A percentile compares a stretch with the other conserved stretches of the same genome.
Conservation (phyloP, 1,140 invertebrate species). For the fruit fly (Drosophila melanogaster) region Release_6_plus_ISO1_MT NC_004354.4:10443001-10443500, state of each 20-base stretch:
- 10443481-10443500: neutral
- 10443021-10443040: neutral
- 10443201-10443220: too few relatives aligned
- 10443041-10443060: neutral
- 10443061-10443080: neutral
- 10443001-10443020: constrained; percentile 45
- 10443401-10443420: constrained; percentile 16
- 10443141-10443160: neutral
- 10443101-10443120: neutral
- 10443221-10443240: too few relatives aligned
- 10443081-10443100: neutral
- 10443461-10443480: neutral
- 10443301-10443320: constrained; percentile 61
- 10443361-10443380: constrained; percentile 6
- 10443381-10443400: constrained; percentile 25
- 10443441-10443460: neutral
- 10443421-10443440: neutral
- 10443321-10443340: constrained; percentile 9
- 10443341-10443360: neutral
- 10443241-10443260: too few relatives aligned
- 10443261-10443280: too few relatives aligned
- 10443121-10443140: neutral
- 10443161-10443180: too few relatives aligned
- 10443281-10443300: neutral
- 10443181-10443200: too few relatives aligned